phyloP scores from a whole-genome alignment of 1,140 invertebrate genomes.

The Oryzaephilus surinamensis region DNA sequence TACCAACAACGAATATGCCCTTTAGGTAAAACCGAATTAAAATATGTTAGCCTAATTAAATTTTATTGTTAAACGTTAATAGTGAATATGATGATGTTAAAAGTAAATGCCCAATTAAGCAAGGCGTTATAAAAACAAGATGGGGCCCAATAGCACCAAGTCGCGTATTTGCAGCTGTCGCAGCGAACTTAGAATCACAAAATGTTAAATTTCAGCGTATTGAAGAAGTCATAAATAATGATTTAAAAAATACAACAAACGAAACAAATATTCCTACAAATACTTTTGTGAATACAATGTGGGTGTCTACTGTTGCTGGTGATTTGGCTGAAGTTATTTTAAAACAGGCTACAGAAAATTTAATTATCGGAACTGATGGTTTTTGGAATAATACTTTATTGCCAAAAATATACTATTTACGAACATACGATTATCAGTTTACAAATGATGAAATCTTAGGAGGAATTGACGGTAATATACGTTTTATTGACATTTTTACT shows the following conservation, averaged over 20 bases:
- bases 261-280: background rate
- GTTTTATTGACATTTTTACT: background rate
- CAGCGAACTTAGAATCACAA: constrained; percentile 46
- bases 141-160: constrained; percentile 48
- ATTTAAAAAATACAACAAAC: constrained; percentile 10
- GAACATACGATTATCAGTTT: constrained; percentile 43
- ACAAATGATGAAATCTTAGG: constrained; percentile 55
- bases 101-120: constrained; percentile 47
- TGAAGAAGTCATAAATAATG: constrained; percentile 14
- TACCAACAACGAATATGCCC: background rate
- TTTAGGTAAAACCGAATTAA: background rate
- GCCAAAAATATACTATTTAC: constrained; percentile 46
- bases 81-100: constrained; percentile 8
- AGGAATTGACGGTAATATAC: constrained; percentile 59
- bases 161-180: constrained; percentile 44
- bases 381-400: constrained; percentile 53
- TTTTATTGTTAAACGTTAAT: too few relatives aligned
- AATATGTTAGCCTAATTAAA: constrained; percentile 1
- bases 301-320: constrained; percentile 51
- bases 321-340: constrained; percentile 53
- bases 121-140: constrained; percentile 45
- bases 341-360: constrained; percentile 43
- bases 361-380: constrained; percentile 44
- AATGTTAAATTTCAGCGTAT: constrained; percentile 35
- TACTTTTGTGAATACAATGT: constrained; percentile 36